These are phyloP conservation scores for Drosophila subpulchrella DNA, from an alignment of 1,140 invertebrate species.

Conservation along the genomic window DNA sequence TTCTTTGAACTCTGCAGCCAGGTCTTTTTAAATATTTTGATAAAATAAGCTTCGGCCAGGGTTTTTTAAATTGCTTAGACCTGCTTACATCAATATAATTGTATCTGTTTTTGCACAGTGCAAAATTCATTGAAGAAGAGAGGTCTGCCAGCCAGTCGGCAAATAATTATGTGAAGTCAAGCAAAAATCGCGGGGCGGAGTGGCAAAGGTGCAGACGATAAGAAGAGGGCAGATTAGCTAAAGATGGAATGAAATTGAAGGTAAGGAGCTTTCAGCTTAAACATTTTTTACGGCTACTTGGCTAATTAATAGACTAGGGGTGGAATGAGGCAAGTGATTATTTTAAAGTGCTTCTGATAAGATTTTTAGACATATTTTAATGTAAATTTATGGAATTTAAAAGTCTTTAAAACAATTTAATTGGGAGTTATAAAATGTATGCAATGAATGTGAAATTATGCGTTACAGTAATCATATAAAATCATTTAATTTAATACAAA, in stretches of 20 bases:
- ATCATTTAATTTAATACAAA: neutral
- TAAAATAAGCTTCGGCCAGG: no score
- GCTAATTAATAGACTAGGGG: constrained; percentile 25
- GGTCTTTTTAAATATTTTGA: no score
- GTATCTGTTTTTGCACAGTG: neutral
- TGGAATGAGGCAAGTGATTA: constrained; percentile 2
- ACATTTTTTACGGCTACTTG: constrained; percentile 34
- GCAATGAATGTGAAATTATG: no score
- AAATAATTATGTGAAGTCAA: constrained; percentile 71
- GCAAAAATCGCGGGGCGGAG: constrained; percentile 40
- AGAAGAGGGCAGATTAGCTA: constrained; percentile 21
- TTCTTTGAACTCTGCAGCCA: no score
- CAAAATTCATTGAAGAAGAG: constrained; percentile 19
- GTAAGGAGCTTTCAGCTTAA: constrained; percentile 36
- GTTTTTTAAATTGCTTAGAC: no score
- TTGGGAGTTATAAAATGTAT: no score
- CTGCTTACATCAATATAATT: no score
- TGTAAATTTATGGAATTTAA: neutral
- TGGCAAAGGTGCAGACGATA: constrained; percentile 34
- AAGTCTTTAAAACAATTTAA: neutral
- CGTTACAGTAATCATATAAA: no score
- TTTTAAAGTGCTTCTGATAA: neutral
- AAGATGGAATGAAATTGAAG: constrained; percentile 25
- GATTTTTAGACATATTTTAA: neutral
- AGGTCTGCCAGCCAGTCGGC: constrained; percentile 49